Percentiles rank a stretch among this genome's conserved stretches.
These are phyloP conservation scores for Pogonocherus hispidulus DNA, from an alignment of 2,888 invertebrate genomes.

Conservation along the genomic window DNA sequence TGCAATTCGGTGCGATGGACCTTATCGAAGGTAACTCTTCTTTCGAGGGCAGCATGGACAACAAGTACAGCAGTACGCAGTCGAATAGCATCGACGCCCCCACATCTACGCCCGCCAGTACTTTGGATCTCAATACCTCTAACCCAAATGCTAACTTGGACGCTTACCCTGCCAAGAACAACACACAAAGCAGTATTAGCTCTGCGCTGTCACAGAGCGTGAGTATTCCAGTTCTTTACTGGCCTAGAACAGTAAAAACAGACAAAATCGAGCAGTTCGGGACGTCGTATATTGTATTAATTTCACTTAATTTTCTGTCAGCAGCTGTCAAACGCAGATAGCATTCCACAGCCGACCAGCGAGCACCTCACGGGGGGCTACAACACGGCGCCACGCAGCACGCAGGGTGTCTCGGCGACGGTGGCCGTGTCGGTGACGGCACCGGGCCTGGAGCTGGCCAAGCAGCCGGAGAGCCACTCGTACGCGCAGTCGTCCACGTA, in stretches of 20 bases:
- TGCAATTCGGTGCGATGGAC: conserved; percentile 94
- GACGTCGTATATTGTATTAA: too few species aligned
- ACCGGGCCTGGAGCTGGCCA: conserved; percentile 58
- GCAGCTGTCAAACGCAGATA: conserved; percentile 66
- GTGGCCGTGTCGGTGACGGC: conserved; percentile 44
- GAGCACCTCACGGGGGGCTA: conserved; percentile 66
- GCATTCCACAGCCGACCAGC: conserved; percentile 64
- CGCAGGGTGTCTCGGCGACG: conserved; percentile 58
- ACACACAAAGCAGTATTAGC: conserved; percentile 68
- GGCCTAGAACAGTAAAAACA: neutral
- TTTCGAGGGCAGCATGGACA: conserved; percentile 67
- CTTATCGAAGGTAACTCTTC: conserved; percentile 71
- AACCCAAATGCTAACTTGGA: conserved; percentile 70
- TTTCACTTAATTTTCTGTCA: too few species aligned
- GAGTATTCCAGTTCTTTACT: conserved; percentile 49
- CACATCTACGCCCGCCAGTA: conserved; percentile 55
- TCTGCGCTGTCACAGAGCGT: conserved; percentile 66
- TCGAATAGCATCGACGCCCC: conserved; percentile 53
- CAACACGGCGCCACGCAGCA: conserved; percentile 64
- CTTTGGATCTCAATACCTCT: conserved; percentile 67
- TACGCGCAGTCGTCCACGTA: conserved; percentile 69
- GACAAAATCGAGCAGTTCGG: too few species aligned
- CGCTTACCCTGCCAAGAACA: conserved; percentile 62
- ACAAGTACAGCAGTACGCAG: conserved; percentile 67
- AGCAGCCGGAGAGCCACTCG: conserved; percentile 64